Conservation (phyloP, 2,888 invertebrate genomes). For the Drosophila parthenogenetica region DNA sequence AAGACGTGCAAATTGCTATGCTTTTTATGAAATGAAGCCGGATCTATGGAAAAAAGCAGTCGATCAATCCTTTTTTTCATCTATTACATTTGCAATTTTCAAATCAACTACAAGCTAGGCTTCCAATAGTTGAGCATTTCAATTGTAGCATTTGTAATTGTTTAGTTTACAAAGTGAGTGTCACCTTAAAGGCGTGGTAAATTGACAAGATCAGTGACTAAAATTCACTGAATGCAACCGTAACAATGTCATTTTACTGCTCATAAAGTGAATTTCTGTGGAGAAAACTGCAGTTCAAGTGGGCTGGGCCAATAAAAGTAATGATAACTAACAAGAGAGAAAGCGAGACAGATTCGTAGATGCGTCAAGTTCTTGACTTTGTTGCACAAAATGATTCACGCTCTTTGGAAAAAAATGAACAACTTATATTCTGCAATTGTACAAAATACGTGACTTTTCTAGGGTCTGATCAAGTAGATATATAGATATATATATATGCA, state of each 20-base stretch:
- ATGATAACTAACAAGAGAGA: neutral
- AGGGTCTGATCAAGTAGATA: neutral
- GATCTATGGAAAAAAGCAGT: too few relatives aligned
- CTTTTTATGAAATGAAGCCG: too few relatives aligned
- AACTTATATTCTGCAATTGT: neutral
- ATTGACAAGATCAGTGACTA: neutral
- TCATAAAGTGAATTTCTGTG: slow-evolving; percentile 8
- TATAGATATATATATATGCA: neutral
- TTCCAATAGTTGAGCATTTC: too few relatives aligned
- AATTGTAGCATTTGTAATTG: too few relatives aligned
- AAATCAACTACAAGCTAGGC: too few relatives aligned
- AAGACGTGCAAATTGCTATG: too few relatives aligned
- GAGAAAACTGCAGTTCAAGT: neutral
- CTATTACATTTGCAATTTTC: too few relatives aligned
- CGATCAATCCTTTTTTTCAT: too few relatives aligned
- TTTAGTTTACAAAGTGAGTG: neutral
- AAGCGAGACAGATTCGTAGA: too few relatives aligned
- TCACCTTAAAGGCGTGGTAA: neutral
- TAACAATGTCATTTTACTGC: neutral
- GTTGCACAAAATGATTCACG: slow-evolving; percentile 14
- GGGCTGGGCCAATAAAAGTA: slow-evolving; percentile 8
- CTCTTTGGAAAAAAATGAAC: neutral
- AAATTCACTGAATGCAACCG: neutral
- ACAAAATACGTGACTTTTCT: slow-evolving; percentile 2
- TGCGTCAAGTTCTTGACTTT: neutral